These are phyloP conservation scores for Centropus unirufus DNA, from an alignment of 2,113 vertebrate species.

Conservation along the genomic window DNA sequence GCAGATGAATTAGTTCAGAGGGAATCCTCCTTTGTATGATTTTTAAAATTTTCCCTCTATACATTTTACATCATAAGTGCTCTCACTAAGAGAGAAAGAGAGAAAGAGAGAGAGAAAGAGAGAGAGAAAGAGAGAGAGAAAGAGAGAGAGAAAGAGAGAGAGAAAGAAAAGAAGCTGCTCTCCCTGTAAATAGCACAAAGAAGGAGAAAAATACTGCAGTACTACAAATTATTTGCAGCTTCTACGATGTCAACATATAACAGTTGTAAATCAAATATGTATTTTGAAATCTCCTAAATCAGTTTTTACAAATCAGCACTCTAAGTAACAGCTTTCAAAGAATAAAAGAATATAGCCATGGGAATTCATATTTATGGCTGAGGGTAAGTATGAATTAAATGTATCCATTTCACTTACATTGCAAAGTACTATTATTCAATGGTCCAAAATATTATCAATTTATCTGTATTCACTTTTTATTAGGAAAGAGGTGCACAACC, in stretches of 20 bases:
- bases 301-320: constrained; percentile 60
- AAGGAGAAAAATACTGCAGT: constrained; percentile 46
- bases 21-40: not conserved
- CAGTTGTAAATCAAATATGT: constrained; percentile 34
- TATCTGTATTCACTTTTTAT: constrained; percentile 29
- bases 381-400: constrained; percentile 24
- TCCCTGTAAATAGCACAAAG: constrained; percentile 58
- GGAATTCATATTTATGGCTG: constrained; percentile 22
- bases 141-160: too few relatives aligned
- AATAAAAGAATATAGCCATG: constrained; percentile 43
- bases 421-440: not conserved
- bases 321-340: constrained; percentile 33
- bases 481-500: not conserved
- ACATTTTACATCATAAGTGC: not conserved
- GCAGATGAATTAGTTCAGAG: constrained; percentile 12
- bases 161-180: not conserved
- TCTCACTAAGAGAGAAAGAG: not conserved
- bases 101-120: too few relatives aligned
- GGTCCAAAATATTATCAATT: constrained; percentile 28
- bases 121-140: not conserved
- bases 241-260: constrained; percentile 58
- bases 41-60: constrained; percentile 25
- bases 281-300: constrained; percentile 56
- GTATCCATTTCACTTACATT: constrained; percentile 8
- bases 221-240: constrained; percentile 42